Conservation (phyloP, 2,888 invertebrate genomes). For the Aquatica leii region DNA sequence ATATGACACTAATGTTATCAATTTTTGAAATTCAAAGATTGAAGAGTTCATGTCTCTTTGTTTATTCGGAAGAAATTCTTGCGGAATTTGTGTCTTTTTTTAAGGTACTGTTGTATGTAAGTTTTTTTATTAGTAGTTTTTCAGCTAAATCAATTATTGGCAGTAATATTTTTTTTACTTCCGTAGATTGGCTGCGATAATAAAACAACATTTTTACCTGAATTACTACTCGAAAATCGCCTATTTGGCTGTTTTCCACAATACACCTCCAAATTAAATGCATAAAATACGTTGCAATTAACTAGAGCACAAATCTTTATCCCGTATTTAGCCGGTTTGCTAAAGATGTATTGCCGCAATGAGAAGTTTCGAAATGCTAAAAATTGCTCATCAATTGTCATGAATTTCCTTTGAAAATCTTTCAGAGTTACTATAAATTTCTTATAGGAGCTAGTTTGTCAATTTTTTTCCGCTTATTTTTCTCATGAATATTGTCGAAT, state of each 20-base stretch:
- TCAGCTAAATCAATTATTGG: no score
- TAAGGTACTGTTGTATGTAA: background rate
- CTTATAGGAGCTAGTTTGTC: no score
- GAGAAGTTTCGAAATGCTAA: background rate
- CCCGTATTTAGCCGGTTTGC: background rate
- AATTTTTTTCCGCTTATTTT: no score
- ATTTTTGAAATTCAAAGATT: background rate
- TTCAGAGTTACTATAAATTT: no score
- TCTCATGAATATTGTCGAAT: no score
- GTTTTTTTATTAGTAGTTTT: background rate
- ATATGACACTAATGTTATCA: background rate
- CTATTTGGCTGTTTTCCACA: background rate
- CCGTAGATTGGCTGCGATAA: background rate
- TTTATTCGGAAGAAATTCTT: background rate
- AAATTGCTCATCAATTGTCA: no score
- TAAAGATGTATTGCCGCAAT: background rate
- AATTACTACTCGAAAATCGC: background rate
- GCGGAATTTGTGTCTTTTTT: background rate
- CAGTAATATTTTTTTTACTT: background rate
- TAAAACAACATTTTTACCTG: background rate
- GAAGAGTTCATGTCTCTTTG: background rate
- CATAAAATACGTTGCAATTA: background rate
- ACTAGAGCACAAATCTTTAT: background rate
- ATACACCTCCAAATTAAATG: background rate
- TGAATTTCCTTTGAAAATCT: no score